Evolutionary conservation across 2,113 vertebrate species (phyloP), one percentile per base, ranked within the genome.

Genomic region (Sarotherodon lohbergeri): DNA sequence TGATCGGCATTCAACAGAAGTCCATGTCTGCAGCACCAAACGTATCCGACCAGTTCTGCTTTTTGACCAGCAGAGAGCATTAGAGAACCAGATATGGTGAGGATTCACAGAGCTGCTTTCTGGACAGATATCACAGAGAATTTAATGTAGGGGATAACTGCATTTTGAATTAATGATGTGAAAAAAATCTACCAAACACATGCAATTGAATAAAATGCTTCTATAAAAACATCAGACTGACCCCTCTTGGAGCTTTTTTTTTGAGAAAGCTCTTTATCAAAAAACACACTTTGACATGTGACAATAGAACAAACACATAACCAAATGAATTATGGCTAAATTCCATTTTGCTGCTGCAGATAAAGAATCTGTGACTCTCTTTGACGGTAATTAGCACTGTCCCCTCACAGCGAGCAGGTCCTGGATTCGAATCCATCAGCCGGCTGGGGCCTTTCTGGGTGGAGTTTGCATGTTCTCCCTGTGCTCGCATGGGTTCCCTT

Each of bases 51-150:
- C 61, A 76, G 54, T 92, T 87, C 76, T 83, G 12, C 43, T 36
- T 36, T 82, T 83, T 50, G 55, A 84, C 94, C 96, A 96, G 93
- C 91, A 95, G 96, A 91, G 94, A 59, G 94, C 92, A 90, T 61
- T 41, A 93, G 68, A 90, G 81, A 94, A 61, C 85, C 80, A 90
- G 85, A 52, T 32, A 90, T 85, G 34, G n/a, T 9, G 56, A 43
- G 48, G 34, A 22, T 22, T 61, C 36, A 80, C 83, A 27, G 63
- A 5, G 48, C 34, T 83, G 36, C 76, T 66, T 27, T 19, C 46
- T 81, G 87, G 89, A 56, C 41, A 61, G 27, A 87, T 71, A 82
- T 82, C 81, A 90, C 24, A 85, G 36, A 32, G 79, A 85, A 88
- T 79, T 86, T 29, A 68, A 3, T 41, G 81, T 6, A n/a, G 43